These are phyloP conservation scores for Cyanistes caeruleus DNA, from an alignment of 2,113 vertebrate species.

Conservation along the genomic window DNA sequence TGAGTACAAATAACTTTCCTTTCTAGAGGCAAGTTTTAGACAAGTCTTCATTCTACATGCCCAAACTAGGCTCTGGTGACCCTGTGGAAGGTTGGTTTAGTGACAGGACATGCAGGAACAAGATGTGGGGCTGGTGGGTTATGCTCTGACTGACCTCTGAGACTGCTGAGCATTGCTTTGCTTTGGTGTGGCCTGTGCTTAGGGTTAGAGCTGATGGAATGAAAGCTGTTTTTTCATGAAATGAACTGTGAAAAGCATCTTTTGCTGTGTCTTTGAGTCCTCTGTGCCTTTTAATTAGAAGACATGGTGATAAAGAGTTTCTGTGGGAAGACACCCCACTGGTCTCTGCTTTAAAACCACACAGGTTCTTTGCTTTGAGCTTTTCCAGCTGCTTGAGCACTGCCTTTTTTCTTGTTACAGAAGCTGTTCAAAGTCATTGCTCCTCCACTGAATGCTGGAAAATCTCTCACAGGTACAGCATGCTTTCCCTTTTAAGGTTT, in stretches of 20 bases:
- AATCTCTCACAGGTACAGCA: conserved; percentile 85
- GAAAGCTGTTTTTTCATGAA: neutral
- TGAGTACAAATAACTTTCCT: neutral
- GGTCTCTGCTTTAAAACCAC: neutral
- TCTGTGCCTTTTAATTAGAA: neutral
- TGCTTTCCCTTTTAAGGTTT: neutral
- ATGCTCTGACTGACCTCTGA: neutral
- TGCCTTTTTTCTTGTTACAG: conserved; percentile 75
- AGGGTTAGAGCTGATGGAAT: neutral
- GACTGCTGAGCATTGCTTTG: neutral
- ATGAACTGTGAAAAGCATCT: neutral
- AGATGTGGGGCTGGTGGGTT: neutral
- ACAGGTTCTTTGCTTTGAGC: neutral
- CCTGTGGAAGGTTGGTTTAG: neutral
- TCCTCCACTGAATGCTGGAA: conserved; percentile 86
- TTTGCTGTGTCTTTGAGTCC: neutral
- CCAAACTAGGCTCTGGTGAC: neutral
- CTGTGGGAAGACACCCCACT: neutral
- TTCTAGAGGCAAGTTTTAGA: neutral
- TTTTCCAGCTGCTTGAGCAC: neutral
- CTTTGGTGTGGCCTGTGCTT: neutral
- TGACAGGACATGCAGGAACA: neutral
- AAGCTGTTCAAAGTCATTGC: conserved; percentile 94
- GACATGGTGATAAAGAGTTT: neutral
- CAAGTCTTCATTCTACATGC: neutral